phyloP scores from a whole-genome alignment of 2,888 invertebrate genomes.

The Sabatieria punctata region DNA sequence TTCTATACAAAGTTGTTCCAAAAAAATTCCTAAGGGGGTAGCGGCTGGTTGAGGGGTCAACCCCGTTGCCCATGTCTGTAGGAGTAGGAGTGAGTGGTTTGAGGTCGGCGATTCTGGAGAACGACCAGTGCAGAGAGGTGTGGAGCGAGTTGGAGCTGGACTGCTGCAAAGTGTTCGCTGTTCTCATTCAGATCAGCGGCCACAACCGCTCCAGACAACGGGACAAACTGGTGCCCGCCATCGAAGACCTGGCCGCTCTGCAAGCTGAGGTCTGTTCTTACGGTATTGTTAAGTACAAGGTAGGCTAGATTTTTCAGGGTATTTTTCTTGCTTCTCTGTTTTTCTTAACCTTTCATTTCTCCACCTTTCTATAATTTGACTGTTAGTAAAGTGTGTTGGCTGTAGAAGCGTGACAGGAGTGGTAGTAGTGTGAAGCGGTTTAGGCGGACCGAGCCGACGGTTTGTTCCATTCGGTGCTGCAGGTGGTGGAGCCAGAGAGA shows the following conservation, averaged over 20 bases:
- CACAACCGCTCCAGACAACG: constrained; percentile 87
- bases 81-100: too few species aligned
- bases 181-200: constrained; percentile 57
- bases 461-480: constrained; percentile 31
- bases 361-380: too few species aligned
- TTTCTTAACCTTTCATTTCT: too few species aligned
- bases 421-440: neutral
- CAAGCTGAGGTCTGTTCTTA: constrained; percentile 85
- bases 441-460: constrained; percentile 71
- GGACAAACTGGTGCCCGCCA: constrained; percentile 69
- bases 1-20: too few species aligned
- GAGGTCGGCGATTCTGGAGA: constrained; percentile 40
- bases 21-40: too few species aligned
- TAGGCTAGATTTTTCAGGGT: too few species aligned
- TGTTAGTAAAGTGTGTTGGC: neutral
- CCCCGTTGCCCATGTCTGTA: too few species aligned
- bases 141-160: constrained; percentile 72
- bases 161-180: constrained; percentile 55
- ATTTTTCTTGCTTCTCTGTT: too few species aligned
- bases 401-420: neutral
- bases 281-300: too few species aligned
- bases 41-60: too few species aligned
- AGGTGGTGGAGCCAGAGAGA: constrained; percentile 46
- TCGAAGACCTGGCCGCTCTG: constrained; percentile 73
- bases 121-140: constrained; percentile 62